Percentiles rank a stretch among this genome's conserved stretches.
These are phyloP conservation scores for Triplophysa tibetana DNA, from an alignment of 2,113 vertebrate genomes.

Conservation along the genomic window DNA sequence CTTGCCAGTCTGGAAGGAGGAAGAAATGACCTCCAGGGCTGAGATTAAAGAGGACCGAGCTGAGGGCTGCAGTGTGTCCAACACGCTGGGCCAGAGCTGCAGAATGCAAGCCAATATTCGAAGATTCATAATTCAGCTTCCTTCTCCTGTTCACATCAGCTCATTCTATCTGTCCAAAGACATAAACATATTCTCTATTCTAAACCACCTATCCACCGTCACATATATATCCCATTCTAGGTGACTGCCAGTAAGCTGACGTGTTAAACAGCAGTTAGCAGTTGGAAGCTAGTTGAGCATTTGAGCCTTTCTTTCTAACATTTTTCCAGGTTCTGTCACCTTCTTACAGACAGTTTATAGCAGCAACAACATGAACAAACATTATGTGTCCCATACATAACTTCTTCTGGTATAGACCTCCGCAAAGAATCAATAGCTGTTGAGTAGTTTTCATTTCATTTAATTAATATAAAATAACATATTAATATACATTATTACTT, in stretches of 20 bases:
- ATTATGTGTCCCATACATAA: too few relatives aligned
- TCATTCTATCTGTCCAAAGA: constrained; percentile 11
- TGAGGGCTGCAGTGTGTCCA: constrained; percentile 58
- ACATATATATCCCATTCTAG: constrained; percentile 64
- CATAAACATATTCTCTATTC: neutral
- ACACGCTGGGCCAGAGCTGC: constrained; percentile 22
- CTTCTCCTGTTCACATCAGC: constrained; percentile 40
- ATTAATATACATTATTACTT: too few relatives aligned
- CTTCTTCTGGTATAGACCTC: too few relatives aligned
- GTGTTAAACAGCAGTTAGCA: constrained; percentile 67
- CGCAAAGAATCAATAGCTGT: too few relatives aligned
- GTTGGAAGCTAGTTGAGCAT: constrained; percentile 27
- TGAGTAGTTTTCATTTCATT: too few relatives aligned
- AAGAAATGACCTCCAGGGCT: constrained; percentile 62
- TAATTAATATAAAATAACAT: too few relatives aligned
- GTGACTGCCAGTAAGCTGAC: constrained; percentile 66
- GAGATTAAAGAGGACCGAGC: constrained; percentile 51
- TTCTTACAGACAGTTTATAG: too few relatives aligned
- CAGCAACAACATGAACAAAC: too few relatives aligned
- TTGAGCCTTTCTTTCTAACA: neutral
- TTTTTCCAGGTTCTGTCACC: too few relatives aligned
- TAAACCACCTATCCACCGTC: neutral
- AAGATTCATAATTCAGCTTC: constrained; percentile 51
- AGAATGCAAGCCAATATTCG: constrained; percentile 43
- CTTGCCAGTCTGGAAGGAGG: constrained; percentile 58